Percentiles rank a stretch among this genome's conserved stretches.
Evolutionary conservation across 2,113 vertebrate genomes (phyloP).

Genomic region (Gymnocephalus cernua): DNA sequence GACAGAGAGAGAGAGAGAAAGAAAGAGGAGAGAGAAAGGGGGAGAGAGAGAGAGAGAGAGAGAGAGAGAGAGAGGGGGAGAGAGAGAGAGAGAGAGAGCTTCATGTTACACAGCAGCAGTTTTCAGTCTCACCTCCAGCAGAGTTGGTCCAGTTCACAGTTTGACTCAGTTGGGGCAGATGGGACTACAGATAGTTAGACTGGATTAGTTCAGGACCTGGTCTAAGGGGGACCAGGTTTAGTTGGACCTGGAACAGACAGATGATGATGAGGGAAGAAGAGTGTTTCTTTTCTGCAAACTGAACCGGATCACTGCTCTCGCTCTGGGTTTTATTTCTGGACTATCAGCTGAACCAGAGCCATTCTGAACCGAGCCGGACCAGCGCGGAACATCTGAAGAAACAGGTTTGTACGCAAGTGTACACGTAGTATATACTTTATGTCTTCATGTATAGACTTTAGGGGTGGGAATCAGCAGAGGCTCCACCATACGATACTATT

Average conservation of each 20-base stretch:
- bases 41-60: too few relatives aligned
- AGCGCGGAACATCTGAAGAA: constrained; percentile 19
- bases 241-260: neutral
- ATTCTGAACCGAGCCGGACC: constrained; percentile 14
- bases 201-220: constrained; percentile 4
- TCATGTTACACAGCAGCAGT: constrained; percentile 49
- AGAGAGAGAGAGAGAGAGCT: neutral
- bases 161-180: neutral
- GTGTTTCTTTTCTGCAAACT: constrained; percentile 27
- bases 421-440: neutral
- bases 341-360: neutral
- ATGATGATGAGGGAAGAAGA: constrained; percentile 18
- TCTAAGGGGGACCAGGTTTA: neutral
- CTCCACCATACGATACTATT: too few relatives aligned
- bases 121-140: constrained; percentile 47
- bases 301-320: constrained; percentile 7
- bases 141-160: constrained; percentile 16
- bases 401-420: too few relatives aligned
- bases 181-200: neutral
- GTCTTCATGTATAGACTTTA: neutral
- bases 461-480: too few relatives aligned
- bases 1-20: too few relatives aligned
- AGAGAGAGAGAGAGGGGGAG: too few relatives aligned
- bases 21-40: too few relatives aligned
- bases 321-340: constrained; percentile 25